Percentiles rank a stretch among this genome's conserved stretches.
Conservation (phyloP, 2,888 invertebrate species). For the Digitonthophagus gazella region DNA sequence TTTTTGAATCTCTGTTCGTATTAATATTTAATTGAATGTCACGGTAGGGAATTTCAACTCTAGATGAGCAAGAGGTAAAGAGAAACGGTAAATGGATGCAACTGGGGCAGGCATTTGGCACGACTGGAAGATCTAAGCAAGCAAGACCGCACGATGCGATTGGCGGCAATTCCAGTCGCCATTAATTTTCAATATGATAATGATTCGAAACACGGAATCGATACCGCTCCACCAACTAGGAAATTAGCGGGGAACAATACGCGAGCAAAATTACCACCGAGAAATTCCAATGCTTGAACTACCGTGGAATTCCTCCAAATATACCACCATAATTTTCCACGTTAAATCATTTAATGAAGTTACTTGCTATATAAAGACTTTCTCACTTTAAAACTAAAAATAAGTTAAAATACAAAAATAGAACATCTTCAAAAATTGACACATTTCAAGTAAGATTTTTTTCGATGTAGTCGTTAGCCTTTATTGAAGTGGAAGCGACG, state of each 20-base stretch:
- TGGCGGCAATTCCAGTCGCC: slow-evolving; percentile 13
- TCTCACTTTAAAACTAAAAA: not conserved
- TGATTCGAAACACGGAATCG: slow-evolving; percentile 24
- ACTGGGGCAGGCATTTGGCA: not conserved
- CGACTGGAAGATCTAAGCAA: slow-evolving; percentile 9
- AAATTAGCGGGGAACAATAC: slow-evolving; percentile 11
- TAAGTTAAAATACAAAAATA: not conserved
- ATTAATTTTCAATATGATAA: slow-evolving; percentile 18
- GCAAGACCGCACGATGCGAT: not conserved
- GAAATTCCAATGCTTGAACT: not conserved
- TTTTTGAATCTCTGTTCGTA: too few species aligned
- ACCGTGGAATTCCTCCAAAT: not conserved
- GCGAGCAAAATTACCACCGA: slow-evolving; percentile 2
- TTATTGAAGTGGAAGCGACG: slow-evolving; percentile 5
- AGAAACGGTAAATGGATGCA: slow-evolving; percentile 2
- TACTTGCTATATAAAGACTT: not conserved
- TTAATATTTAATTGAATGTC: not conserved
- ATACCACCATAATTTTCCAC: not conserved
- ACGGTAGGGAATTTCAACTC: not conserved
- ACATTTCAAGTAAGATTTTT: not conserved
- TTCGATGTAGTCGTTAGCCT: too few species aligned
- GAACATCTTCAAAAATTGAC: not conserved
- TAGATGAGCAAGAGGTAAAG: not conserved
- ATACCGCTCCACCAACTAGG: slow-evolving; percentile 12
- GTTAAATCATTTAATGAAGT: not conserved